Percentiles rank a stretch among this genome's conserved stretches.
Conservation (phyloP, 2,888 invertebrate genomes). For the Leptopilina myrica region DNA sequence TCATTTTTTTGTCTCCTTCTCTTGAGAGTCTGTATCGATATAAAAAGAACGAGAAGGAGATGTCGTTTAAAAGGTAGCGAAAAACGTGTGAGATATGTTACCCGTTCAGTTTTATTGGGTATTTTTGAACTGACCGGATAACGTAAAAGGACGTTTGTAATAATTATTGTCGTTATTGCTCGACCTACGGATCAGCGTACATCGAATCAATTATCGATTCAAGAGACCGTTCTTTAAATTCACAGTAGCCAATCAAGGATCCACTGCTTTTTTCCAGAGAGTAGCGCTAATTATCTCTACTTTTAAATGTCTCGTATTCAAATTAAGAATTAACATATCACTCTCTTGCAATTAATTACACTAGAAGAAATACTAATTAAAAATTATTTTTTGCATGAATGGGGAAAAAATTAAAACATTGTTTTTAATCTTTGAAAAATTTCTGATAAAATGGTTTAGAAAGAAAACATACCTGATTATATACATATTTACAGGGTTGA, state of each 20-base stretch:
- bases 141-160: slow-evolving; percentile 69
- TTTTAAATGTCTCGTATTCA: slow-evolving; percentile 29
- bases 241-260: slow-evolving; percentile 37
- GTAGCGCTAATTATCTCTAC: slow-evolving; percentile 26
- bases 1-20: slow-evolving; percentile 42
- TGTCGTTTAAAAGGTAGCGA: slow-evolving; percentile 38
- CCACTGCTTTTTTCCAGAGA: slow-evolving; percentile 14
- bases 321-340: slow-evolving; percentile 27
- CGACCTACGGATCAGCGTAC: slow-evolving; percentile 53
- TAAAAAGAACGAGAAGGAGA: slow-evolving; percentile 45
- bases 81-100: slow-evolving; percentile 48
- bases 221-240: slow-evolving; percentile 36
- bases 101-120: slow-evolving; percentile 62
- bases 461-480: too few species aligned
- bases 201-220: slow-evolving; percentile 53
- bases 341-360: slow-evolving; percentile 14
- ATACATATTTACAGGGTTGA: too few species aligned
- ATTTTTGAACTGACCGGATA: slow-evolving; percentile 66
- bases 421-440: too few species aligned
- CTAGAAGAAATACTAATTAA: not conserved
- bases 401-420: too few species aligned
- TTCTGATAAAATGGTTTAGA: too few species aligned
- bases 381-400: not conserved
- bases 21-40: slow-evolving; percentile 45
- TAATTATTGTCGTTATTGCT: slow-evolving; percentile 67